Evolutionary conservation across 1,140 invertebrate species (phyloP), one percentile per base, ranked within the genome.

Genomic region (Scaptodrosophila lebanonensis): DNA sequence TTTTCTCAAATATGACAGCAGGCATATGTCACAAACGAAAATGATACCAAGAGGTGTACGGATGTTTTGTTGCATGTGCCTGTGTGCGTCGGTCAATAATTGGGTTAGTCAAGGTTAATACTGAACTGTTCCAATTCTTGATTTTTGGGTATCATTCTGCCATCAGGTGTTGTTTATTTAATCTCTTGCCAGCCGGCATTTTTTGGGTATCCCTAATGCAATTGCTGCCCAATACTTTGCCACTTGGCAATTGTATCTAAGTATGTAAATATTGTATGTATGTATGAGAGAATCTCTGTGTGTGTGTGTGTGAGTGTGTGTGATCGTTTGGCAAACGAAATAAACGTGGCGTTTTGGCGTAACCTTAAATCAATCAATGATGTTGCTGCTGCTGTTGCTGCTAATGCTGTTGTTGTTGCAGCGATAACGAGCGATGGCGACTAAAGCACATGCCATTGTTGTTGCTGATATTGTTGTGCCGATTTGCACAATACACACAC

Each of bases 311-410:
- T 53, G 40, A 45, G 33, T 20, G 45, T 30, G 32, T 29, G 11
- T 18, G 20, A 12, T 35, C 56, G 15, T 40, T 79, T 82, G 75
- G 75, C 75, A 82, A 72, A 32, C 52, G 53, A 33, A 66, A 32
- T 13, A 30, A 45, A 22, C 29, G 44, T 54, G 64, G 73, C 73
- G 65, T 79, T 65, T 73, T 69, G 68, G 62, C 57, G 57, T 47
- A 82, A 82, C 75, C 75, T 82, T 82, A 82, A 82, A 82, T 82
- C 75, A 82, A 82, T 82, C 75, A 82, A 66, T 66, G 69, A 44
- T 82, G 69, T 65, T 54, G 36, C 9, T 40, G 18, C 40, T 42
- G n/a, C 17, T 15, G 22, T 20, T 39, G 51, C 42, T 53, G 52
- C 38, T 35, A 8, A 3, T 25, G 22, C 22, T 8, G 22, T 25